Base-by-base conservation (phyloP, 1,140 invertebrate genomes). In the Sycobia sp. region DNA sequence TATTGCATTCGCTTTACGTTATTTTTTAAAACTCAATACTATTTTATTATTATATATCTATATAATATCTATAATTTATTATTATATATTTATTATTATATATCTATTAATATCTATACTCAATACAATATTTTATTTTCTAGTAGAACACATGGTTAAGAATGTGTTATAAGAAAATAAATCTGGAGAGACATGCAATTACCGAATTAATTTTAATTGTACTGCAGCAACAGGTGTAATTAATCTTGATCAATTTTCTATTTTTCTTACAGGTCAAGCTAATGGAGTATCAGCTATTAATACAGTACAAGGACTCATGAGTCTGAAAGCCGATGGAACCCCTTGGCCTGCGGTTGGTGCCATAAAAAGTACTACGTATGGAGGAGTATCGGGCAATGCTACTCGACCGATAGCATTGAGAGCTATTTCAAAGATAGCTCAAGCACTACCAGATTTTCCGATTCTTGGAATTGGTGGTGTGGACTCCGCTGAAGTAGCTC, bases 281-380 rank as follows among this genome's bases (percentile, higher is more conserved):
- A 87, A 91, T 76, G 97, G 97, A 16, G 96, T 98, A 0, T 96
- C 97, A 0, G 95, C 95, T 0, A 98, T 97, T 38, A 99, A 99
- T 79, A 99, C 97, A 0, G 92, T 99, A 0, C 94, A 87, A 43
- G 94, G 95, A 1, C 78, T 99, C 44, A 99, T 99, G 96, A 86
- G 90, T 9, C 71, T 99, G 0, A 88, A 87, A 71, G 83, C 87
- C 2, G 86, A 95, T 76, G 92, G 87, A 0, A 86, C 83, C 0
- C 89, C 97, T 0, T 99, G 97, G 97, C 97, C 97, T 7, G 87
- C 87, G 36, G 88, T 99, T 34, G 97, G 96, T 18, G 75, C 79
- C 27, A 86, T 86, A 13, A 90, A 91, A 77, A 80, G 83, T 27
- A 98, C 96, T 8, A 99, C 96, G 0, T 99, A 98, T 76, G 97